Base-by-base conservation (phyloP, 2,888 invertebrate genomes). In the Drosophila buzzatii region DNA sequence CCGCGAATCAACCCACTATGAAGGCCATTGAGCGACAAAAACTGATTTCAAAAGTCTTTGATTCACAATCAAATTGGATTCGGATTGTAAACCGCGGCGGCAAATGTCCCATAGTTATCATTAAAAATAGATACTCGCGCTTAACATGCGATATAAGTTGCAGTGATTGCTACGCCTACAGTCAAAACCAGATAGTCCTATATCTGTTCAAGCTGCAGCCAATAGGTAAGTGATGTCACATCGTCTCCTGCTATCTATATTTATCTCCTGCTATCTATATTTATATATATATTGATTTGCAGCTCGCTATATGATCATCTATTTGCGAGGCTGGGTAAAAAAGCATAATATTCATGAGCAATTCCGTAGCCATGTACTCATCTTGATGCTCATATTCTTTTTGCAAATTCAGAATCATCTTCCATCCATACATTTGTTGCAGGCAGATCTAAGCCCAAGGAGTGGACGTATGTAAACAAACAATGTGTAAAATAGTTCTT, bases 201-300 rank as follows among this genome's bases (percentile, higher is more conserved):
- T 59, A 65, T 42, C 47, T 77, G 1, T 77, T 77, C n/a, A 16
- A 78, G 1, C 33, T 68, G 14, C 77, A 77, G 41, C 78, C 77
- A 0, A 33, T 74, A 14, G 66, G 78, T 74, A 41, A 44, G 69
- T 23, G n/a, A 5, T 10, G 6, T 10, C 10, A 7, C 10, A n/a
- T 31, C 3, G 1, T 14, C 14, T 7, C 20, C 20, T 6, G 14
- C 8, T 6, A 35, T 35, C 18, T 35, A 0, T 20, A 1, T 20
- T 35, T 35, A 14, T 7, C 6, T 0, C 20, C 20, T 6, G 14
- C 8, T 6, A 35, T 35, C 18, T 35, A 0, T 20, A 1, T 20
- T 35, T 35, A 14, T 7, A 6, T 0, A 35, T 27, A 3, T 37
- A 12, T 59, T n/a, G n/a, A 41, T 1, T 14, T 31, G 2, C n/a